A percentile compares a stretch with the other conserved stretches of the same genome.
These are phyloP conservation scores for Tanytarsus gracilentus DNA, from an alignment of 2,888 invertebrate genomes.

Conservation along the genomic window DNA sequence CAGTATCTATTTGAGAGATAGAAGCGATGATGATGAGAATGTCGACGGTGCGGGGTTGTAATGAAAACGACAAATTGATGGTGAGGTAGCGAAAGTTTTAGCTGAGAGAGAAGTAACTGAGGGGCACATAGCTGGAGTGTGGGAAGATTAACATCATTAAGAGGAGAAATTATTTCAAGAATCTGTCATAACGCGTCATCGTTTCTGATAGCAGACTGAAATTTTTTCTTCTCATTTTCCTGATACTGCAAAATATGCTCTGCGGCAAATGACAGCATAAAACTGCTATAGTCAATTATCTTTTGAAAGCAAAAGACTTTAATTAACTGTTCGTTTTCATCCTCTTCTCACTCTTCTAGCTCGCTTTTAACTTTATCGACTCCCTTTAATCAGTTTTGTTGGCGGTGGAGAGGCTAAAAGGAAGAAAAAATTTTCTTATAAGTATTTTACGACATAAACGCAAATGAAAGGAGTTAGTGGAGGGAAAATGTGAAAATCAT, in stretches of 20 bases:
- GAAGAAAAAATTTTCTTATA: no score
- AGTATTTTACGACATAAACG: no score
- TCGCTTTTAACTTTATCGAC: conserved; percentile 15
- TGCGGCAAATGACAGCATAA: no score
- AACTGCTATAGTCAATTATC: conserved; percentile 7
- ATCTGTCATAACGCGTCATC: conserved; percentile 7
- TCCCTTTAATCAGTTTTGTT: not conserved
- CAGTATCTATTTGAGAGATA: no score
- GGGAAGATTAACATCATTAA: conserved; percentile 7
- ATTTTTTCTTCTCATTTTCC: no score
- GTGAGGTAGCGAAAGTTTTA: conserved; percentile 7
- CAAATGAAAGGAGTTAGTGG: no score
- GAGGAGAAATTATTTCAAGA: not conserved
- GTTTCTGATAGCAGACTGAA: not conserved
- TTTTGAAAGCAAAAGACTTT: conserved; percentile 4
- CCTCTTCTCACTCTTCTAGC: no score
- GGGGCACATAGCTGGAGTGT: not conserved
- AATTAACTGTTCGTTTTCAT: conserved; percentile 16
- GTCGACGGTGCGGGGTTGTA: no score
- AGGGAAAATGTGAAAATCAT: not conserved
- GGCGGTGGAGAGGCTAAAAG: not conserved
- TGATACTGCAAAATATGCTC: no score
- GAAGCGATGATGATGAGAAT: no score
- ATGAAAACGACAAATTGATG: conserved; percentile 14
- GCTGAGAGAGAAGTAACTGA: not conserved